phyloP scores from a whole-genome alignment of 2,888 invertebrate genomes.

The Incurvaria masculella region DNA sequence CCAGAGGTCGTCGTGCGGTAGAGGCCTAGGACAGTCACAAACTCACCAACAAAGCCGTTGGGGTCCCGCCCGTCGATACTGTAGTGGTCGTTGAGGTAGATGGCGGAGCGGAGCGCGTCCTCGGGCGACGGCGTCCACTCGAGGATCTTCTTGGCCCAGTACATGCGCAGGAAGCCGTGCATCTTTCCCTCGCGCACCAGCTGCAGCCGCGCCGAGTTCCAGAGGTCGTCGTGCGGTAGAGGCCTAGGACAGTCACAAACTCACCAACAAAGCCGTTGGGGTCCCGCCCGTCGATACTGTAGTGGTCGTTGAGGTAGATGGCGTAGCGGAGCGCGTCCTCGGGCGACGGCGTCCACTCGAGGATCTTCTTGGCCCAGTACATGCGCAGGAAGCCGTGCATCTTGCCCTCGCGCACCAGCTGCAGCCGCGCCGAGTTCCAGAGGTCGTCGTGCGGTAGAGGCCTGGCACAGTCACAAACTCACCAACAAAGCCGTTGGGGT shows the following conservation, averaged over 20 bases:
- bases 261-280: conserved; percentile 88
- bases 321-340: conserved; percentile 75
- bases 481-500: conserved; percentile 92
- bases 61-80: conserved; percentile 87
- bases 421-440: conserved; percentile 88
- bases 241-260: no score
- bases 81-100: conserved; percentile 84
- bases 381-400: conserved; percentile 91
- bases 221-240: conserved; percentile 86
- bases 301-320: conserved; percentile 84
- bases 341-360: conserved; percentile 83
- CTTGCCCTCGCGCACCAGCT: conserved; percentile 80
- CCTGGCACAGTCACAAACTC: no score
- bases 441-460: conserved; percentile 87
- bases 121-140: conserved; percentile 86
- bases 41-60: conserved; percentile 86
- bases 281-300: conserved; percentile 83
- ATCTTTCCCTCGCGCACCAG: conserved; percentile 82
- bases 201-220: conserved; percentile 89
- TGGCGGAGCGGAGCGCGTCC: conserved; percentile 70
- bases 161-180: conserved; percentile 92
- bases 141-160: conserved; percentile 93
- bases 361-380: conserved; percentile 95
- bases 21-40: no score
- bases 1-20: conserved; percentile 90